phyloP scores from a whole-genome alignment of 2,888 invertebrate species.

The Microctonus aethiopoides region DNA sequence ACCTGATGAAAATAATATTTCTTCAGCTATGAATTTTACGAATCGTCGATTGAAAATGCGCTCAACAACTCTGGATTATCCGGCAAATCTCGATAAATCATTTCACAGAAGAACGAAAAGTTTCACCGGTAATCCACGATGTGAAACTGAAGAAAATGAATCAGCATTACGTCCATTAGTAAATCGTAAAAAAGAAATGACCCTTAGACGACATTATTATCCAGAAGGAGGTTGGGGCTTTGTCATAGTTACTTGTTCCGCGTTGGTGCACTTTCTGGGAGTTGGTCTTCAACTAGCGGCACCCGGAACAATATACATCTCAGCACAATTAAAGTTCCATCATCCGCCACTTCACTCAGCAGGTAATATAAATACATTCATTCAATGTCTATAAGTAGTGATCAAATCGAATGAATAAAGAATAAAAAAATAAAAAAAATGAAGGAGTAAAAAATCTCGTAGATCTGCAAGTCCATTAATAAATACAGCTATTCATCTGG shows the following conservation, averaged over 20 bases:
- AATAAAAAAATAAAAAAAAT: not conserved
- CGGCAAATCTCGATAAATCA: conserved; percentile 35
- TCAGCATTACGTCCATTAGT: conserved; percentile 34
- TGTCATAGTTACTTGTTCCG: conserved; percentile 80
- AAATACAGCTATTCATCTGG: not conserved
- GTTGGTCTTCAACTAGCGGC: conserved; percentile 79
- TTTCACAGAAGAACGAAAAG: conserved; percentile 46
- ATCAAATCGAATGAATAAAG: not conserved
- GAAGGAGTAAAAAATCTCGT: not conserved
- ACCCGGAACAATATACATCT: conserved; percentile 63
- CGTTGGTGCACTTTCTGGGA: conserved; percentile 79
- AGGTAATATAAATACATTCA: conserved; percentile 68
- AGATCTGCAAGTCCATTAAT: not conserved
- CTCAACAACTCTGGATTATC: conserved; percentile 45
- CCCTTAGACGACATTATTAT: conserved; percentile 80
- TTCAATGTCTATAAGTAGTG: not conserved
- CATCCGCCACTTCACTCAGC: conserved; percentile 75
- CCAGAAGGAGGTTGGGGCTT: conserved; percentile 92
- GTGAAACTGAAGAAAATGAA: conserved; percentile 29
- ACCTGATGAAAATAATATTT: conserved; percentile 36
- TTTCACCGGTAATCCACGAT: conserved; percentile 44
- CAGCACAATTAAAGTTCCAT: conserved; percentile 73
- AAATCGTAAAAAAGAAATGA: conserved; percentile 54
- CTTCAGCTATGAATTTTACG: conserved; percentile 42
- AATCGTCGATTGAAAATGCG: conserved; percentile 45